Evolutionary conservation across 1,140 invertebrate species (phyloP), one percentile per base, ranked within the genome.

Genomic region (Drosophila nikananu): DNA sequence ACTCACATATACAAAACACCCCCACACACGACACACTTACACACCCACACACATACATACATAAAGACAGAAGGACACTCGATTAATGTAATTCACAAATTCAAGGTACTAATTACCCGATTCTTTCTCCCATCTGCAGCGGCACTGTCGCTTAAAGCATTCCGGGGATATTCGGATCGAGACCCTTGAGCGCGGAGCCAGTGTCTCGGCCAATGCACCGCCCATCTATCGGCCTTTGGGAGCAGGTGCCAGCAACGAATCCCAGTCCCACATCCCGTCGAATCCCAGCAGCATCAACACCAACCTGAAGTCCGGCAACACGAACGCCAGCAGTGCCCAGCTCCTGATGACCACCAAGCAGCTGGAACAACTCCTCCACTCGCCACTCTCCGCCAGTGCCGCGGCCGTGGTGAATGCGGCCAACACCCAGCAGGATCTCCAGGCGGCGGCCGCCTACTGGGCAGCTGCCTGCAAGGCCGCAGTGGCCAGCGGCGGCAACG

Each of bases 81-180:
- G 15, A 67, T n/a, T 27, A 60, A 82, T 25, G 15, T 2, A 52
- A 41, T 75, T 39, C 44, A 44, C 19, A 15, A 39, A 51, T 51
- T 12, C 21, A 21, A 35, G 5, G 19, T 32, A 68, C 39, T 71
- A 71, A 71, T 68, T 71, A n/a, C 0, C 15, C 17, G 27, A 13
- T 17, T 55, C 9, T 48, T 68, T 70, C 54, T 74, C 30, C 21
- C 27, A 13, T 58, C 57, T 54, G 78, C 94, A 96, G 95, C 95
- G 95, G 83, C 96, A 96, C 78, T 96, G 96, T 93, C 95, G 95
- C 76, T 93, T 96, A 92, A 96, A 96, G 91, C 96, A 96, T 92
- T 94, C 95, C 92, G 95, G 95, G 67, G 94, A 96, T 80, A 95
- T 96, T 77, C 94, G 95, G 92, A 95, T 96, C 52, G 94, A 95